Conservation (phyloP, 2,113 vertebrate species). For the Coptodon bakossiorum region DNA sequence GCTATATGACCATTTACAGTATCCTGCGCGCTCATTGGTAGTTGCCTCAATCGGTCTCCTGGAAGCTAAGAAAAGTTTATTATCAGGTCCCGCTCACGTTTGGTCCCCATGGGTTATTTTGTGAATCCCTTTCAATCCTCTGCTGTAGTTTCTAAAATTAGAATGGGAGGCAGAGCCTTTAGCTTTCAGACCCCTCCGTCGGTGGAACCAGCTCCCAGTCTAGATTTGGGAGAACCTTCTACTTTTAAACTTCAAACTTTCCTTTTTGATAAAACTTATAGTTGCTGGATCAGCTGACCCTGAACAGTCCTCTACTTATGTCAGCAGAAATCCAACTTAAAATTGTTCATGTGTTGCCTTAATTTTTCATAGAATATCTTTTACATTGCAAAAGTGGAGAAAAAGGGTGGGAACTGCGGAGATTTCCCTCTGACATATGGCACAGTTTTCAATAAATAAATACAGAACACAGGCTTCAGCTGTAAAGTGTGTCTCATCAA, state of each 20-base stretch:
- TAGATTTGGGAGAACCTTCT: neutral
- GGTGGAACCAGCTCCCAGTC: neutral
- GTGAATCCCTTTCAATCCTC: neutral
- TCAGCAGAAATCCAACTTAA: neutral
- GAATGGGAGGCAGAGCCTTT: neutral
- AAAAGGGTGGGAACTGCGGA: neutral
- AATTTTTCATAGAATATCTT: neutral
- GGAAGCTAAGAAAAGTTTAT: neutral
- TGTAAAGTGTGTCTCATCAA: neutral
- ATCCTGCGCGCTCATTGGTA: neutral
- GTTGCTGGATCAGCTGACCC: neutral
- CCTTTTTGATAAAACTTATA: neutral
- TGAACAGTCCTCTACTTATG: neutral
- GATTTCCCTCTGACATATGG: neutral
- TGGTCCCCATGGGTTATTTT: neutral
- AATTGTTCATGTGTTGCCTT: neutral
- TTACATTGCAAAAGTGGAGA: neutral
- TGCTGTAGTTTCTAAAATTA: neutral
- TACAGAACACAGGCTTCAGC: neutral
- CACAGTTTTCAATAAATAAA: neutral
- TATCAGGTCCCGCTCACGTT: fast-evolving
- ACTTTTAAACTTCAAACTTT: neutral
- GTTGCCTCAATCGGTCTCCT: neutral
- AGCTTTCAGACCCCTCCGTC: no score
- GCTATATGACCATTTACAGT: neutral